Evolutionary conservation across 2,113 vertebrate species (phyloP), one percentile per base, ranked within the genome.

Genomic region (Zootoca vivipara): DNA sequence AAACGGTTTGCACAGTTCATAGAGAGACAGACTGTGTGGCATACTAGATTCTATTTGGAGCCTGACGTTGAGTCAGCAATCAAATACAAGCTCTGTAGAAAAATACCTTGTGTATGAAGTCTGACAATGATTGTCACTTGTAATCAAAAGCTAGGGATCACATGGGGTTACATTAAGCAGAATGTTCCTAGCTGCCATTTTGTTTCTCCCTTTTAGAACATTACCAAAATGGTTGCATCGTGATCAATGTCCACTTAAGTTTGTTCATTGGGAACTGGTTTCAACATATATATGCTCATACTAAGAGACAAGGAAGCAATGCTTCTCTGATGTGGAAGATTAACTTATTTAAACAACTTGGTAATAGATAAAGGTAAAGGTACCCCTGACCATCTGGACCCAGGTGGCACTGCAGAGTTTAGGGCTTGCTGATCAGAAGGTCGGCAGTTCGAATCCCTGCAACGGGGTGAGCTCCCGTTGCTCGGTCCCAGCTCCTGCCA

Each of bases 51-150:
- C 92, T 94, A 89, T 93, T 90, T 93, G 88, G 94, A 93, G 38
- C 90, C 95, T 94, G 89, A 94, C 90, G 92, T 92, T 93, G 89
- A 93, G 85, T 81, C 91, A 95, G 91, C 93, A 96, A 94, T 90
- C 90, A 95, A 93, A 95, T 91, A 93, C 28, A 94, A 89, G 83
- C 78, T 88, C 85, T 90, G 78, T 91, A 62, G 42, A 92, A 93
- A 93, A 93, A 82, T 88, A 88, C 88, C 86, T 1, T 83, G 87
- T 89, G 78, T 81, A 90, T 65, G 90, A 88, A 91, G 78, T 79
- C 82, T 90, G 78, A 91, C 90, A 94, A 0, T 82, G 91, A 93
- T 92, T 94, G 93, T 92, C 92, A 92, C 87, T 94, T 92, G 94
- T 75, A 91, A 86, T 84, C 89, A 94, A 90, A 84, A 89, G 83